A percentile compares a stretch with the other conserved stretches of the same genome.
These are phyloP conservation scores for Zaprionus taronus DNA, from an alignment of 1,140 invertebrate genomes.

Conservation along the genomic window DNA sequence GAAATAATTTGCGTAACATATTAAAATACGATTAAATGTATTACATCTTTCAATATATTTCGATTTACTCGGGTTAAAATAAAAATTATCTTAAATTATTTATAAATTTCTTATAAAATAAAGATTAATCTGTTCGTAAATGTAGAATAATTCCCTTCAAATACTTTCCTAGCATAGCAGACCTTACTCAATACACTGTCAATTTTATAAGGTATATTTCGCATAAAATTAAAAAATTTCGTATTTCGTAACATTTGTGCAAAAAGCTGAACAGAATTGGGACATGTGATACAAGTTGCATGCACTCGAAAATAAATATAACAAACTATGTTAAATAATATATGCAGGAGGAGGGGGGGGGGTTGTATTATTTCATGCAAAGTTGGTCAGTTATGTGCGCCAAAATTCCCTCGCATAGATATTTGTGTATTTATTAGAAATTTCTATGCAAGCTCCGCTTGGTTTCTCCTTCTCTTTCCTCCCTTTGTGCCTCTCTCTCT, in stretches of 20 bases:
- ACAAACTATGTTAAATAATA: neutral
- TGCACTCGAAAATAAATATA: neutral
- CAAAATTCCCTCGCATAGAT: conserved; percentile 3
- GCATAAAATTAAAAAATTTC: conserved; percentile 1
- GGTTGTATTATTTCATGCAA: neutral
- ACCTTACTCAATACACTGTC: neutral
- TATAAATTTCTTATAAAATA: no score
- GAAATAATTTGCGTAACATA: neutral
- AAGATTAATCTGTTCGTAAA: no score
- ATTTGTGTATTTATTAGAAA: conserved; percentile 24
- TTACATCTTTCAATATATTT: no score
- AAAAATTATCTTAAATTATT: no score
- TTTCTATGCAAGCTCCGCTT: neutral
- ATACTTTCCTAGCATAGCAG: no score
- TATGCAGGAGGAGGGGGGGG: neutral
- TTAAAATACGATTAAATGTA: no score
- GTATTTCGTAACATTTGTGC: neutral
- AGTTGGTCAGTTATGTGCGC: neutral
- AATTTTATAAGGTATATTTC: neutral
- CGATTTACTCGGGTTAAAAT: no score
- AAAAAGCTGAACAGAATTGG: neutral
- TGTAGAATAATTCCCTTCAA: no score
- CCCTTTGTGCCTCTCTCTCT: neutral
- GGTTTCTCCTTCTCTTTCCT: neutral
- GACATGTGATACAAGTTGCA: neutral